Evolutionary conservation across 1,140 invertebrate genomes (phyloP).

Genomic region (Drosophila pruinosa): DNA sequence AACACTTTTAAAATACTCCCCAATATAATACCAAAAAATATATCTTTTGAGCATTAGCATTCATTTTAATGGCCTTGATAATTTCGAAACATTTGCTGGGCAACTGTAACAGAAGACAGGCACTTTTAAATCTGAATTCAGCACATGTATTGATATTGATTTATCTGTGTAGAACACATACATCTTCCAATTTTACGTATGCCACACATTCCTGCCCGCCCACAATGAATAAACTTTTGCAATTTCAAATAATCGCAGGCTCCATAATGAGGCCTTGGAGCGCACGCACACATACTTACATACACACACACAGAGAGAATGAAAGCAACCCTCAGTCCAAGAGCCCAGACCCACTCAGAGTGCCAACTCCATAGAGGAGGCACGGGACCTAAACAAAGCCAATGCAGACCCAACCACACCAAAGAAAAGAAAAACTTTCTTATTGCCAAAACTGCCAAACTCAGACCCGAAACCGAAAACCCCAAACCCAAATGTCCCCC

Average conservation of each 20-base stretch:
- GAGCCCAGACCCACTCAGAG: not conserved
- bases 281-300: constrained; percentile 46
- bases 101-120: not conserved
- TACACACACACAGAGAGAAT: not conserved
- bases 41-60: not conserved
- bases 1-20: not conserved
- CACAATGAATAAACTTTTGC: constrained; percentile 77
- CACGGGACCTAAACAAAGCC: constrained; percentile 35
- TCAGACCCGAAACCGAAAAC: constrained; percentile 43
- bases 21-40: not conserved
- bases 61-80: constrained; percentile 16
- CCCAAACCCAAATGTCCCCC: not conserved
- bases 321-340: constrained; percentile 1
- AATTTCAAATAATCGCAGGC: constrained; percentile 80
- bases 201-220: constrained; percentile 44
- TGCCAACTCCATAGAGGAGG: constrained; percentile 18
- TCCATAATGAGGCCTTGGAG: constrained; percentile 76
- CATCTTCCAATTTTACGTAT: constrained; percentile 72
- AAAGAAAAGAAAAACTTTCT: constrained; percentile 78
- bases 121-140: constrained; percentile 65
- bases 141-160: constrained; percentile 75
- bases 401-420: constrained; percentile 40
- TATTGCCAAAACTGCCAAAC: constrained; percentile 79
- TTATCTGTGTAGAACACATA: constrained; percentile 63
- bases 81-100: not conserved